These are phyloP conservation scores for Halcyon badia DNA, from an alignment of 2,797 vertebrate species.

Conservation along the genomic window DNA sequence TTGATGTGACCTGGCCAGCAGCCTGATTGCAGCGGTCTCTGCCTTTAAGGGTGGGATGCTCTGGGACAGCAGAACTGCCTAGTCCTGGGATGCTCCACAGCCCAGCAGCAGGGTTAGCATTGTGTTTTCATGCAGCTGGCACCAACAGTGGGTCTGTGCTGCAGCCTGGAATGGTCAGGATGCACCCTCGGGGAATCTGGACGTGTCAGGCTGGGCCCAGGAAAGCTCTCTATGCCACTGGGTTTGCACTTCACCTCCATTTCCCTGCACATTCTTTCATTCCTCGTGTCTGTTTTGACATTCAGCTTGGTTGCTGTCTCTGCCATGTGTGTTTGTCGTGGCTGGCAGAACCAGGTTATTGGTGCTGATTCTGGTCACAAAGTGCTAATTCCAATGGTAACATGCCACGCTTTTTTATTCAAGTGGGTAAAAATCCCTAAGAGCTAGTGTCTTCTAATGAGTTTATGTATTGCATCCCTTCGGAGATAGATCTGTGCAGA, in stretches of 20 bases:
- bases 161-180: neutral
- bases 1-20: neutral
- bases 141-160: neutral
- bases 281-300: neutral
- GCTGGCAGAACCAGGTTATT: neutral
- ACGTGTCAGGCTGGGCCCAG: neutral
- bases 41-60: neutral
- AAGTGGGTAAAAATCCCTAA: neutral
- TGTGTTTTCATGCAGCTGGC: neutral
- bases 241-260: neutral
- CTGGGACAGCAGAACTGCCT: neutral
- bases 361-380: neutral
- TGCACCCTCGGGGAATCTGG: neutral
- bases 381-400: neutral
- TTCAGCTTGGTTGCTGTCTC: neutral
- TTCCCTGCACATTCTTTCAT: neutral
- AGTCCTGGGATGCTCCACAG: neutral
- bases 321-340: neutral
- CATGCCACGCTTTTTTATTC: neutral
- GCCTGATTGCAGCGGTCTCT: neutral
- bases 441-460: neutral
- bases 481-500: neutral
- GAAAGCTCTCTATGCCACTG: neutral
- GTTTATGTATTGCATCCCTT: neutral
- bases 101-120: neutral